A percentile compares a stretch with the other conserved stretches of the same genome.
Conservation (phyloP, 2,113 vertebrate genomes). For the Psittacula cyanocephala region DNA sequence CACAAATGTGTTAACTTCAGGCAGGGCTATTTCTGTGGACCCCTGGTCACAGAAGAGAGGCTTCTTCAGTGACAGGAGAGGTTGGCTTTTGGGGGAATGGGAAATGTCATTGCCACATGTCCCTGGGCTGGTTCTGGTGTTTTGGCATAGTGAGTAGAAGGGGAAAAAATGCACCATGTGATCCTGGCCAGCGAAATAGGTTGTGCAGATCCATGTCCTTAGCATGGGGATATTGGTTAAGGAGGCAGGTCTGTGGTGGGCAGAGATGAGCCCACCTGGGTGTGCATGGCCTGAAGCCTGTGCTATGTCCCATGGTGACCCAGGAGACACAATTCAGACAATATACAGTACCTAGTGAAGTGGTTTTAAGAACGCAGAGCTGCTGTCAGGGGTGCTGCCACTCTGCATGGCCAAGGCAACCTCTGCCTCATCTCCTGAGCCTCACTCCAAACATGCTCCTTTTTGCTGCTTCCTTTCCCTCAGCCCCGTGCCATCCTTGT, state of each 20-base stretch:
- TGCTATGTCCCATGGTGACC: rapidly evolving
- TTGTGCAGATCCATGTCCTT: rapidly evolving
- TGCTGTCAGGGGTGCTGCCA: not conserved
- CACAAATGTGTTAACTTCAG: rapidly evolving
- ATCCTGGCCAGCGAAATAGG: not conserved
- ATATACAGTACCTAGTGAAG: not conserved
- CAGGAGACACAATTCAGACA: not conserved
- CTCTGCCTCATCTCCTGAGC: not conserved
- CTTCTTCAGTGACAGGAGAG: not conserved
- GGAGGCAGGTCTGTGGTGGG: not conserved
- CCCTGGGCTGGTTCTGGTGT: not conserved
- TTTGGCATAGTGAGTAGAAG: not conserved
- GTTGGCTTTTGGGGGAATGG: not conserved
- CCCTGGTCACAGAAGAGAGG: not conserved
- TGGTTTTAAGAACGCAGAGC: not conserved
- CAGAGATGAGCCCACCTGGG: not conserved
- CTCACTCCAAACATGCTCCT: not conserved
- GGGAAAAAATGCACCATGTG: not conserved
- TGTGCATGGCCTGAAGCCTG: rapidly evolving
- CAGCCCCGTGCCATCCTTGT: not conserved
- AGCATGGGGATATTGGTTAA: rapidly evolving
- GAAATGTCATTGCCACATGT: not conserved
- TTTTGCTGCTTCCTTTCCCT: not conserved
- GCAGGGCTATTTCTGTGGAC: not conserved
- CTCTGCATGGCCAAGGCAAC: rapidly evolving